Percentiles rank a stretch among this genome's conserved stretches.
phyloP scores from a whole-genome alignment of 1,140 invertebrate species.

The Cheumatopsyche charites region DNA sequence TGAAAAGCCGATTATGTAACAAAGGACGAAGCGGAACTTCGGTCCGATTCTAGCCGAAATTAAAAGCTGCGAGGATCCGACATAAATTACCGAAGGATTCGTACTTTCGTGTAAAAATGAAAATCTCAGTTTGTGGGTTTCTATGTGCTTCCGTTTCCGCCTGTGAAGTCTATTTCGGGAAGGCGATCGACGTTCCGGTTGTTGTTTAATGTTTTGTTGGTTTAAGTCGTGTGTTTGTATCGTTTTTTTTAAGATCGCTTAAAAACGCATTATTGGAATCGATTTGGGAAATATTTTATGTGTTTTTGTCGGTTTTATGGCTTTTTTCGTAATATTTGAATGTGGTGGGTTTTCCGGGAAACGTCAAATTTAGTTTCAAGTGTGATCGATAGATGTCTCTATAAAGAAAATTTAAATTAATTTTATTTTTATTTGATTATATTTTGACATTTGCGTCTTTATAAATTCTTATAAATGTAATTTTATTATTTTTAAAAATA shows the following conservation, averaged over 20 bases:
- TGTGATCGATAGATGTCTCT: constrained; percentile 5
- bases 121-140: no score
- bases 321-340: no score
- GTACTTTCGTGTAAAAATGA: neutral
- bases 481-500: neutral
- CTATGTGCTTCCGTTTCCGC: no score
- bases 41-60: constrained; percentile 15
- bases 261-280: no score
- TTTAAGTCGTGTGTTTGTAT: no score
- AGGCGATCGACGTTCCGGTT: no score
- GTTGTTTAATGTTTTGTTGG: no score
- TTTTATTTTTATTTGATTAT: neutral
- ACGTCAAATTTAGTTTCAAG: constrained; percentile 5
- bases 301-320: no score
- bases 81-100: constrained; percentile 5
- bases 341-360: no score
- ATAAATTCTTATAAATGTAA: neutral
- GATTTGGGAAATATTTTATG: no score
- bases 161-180: no score
- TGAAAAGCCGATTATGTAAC: constrained; percentile 25
- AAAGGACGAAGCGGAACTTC: constrained; percentile 18
- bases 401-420: neutral
- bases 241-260: no score
- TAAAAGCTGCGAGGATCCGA: neutral
- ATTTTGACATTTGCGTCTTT: neutral